Percentiles rank a stretch among this genome's conserved stretches.
Evolutionary conservation across 2,113 vertebrate genomes (phyloP).

Genomic region (Hipposideros armiger): DNA sequence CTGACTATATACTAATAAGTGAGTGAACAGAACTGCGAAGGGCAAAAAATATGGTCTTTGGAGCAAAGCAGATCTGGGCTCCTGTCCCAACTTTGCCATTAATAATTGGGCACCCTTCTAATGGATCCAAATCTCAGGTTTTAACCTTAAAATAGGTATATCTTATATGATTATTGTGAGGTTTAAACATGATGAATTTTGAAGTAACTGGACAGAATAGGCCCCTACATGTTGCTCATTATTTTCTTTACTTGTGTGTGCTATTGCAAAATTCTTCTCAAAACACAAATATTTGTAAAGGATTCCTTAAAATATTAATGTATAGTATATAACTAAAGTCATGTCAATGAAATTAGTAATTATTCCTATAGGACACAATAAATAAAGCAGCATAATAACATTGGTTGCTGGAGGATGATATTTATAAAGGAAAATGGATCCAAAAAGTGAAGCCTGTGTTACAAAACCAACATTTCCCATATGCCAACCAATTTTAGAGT

Average conservation of each 20-base stretch:
- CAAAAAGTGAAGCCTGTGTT: background rate
- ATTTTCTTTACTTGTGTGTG: background rate
- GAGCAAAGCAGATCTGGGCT: background rate
- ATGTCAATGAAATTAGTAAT: background rate
- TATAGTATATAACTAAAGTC: background rate
- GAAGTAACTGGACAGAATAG: background rate
- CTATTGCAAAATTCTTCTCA: slow-evolving; percentile 15
- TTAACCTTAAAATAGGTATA: background rate
- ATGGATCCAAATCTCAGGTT: background rate
- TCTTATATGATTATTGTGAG: background rate
- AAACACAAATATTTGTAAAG: background rate
- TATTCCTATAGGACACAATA: background rate
- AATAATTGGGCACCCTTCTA: background rate
- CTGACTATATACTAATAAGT: background rate
- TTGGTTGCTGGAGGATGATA: background rate
- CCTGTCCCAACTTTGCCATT: background rate
- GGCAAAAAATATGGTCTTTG: background rate
- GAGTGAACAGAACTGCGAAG: background rate
- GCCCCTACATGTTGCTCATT: background rate
- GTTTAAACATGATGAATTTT: background rate
- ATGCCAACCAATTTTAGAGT: background rate
- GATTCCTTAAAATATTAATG: slow-evolving; percentile 1
- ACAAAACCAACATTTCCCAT: background rate
- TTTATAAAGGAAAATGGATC: background rate
- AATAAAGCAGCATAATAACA: background rate